Percentiles rank a stretch among this genome's conserved stretches.
phyloP scores from a whole-genome alignment of 2,113 vertebrate species.

The Dunckerocampus dactyliophorus region DNA sequence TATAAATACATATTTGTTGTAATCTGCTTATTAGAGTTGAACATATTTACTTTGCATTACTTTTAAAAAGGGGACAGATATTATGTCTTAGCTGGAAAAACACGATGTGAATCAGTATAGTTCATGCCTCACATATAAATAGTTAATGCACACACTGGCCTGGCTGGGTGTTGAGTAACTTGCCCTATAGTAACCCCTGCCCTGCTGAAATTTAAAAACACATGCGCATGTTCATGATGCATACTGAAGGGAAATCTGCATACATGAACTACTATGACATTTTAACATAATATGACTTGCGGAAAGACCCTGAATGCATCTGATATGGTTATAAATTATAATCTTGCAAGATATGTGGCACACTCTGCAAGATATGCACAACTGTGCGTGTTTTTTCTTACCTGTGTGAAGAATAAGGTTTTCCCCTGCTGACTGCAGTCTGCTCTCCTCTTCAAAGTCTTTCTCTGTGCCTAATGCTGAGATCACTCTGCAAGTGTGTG shows the following conservation, averaged over 20 bases:
- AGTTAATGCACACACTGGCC: conserved; percentile 20
- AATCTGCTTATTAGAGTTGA: too few species aligned
- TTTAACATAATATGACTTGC: neutral
- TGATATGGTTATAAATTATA: neutral
- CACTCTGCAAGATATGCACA: neutral
- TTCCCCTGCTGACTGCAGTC: neutral
- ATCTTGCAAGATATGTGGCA: too few species aligned
- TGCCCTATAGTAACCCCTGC: conserved; percentile 51
- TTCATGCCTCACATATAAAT: neutral
- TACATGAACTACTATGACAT: too few species aligned
- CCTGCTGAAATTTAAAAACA: conserved; percentile 11
- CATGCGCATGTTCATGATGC: neutral
- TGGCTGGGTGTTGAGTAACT: conserved; percentile 20
- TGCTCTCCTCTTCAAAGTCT: conserved; percentile 24
- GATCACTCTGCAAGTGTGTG: conserved; percentile 14
- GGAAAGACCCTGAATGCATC: neutral
- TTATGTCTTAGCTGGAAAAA: too few species aligned
- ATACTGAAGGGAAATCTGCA: neutral
- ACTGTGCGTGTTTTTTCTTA: neutral
- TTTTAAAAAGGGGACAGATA: too few species aligned
- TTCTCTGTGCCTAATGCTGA: conserved; percentile 46
- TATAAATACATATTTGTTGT: too few species aligned
- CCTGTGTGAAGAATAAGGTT: conserved; percentile 1
- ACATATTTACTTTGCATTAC: too few species aligned
- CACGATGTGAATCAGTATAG: too few species aligned